Evolutionary conservation across 2,797 vertebrate genomes (phyloP).

Genomic region (Rhabdophis nuchalis): DNA sequence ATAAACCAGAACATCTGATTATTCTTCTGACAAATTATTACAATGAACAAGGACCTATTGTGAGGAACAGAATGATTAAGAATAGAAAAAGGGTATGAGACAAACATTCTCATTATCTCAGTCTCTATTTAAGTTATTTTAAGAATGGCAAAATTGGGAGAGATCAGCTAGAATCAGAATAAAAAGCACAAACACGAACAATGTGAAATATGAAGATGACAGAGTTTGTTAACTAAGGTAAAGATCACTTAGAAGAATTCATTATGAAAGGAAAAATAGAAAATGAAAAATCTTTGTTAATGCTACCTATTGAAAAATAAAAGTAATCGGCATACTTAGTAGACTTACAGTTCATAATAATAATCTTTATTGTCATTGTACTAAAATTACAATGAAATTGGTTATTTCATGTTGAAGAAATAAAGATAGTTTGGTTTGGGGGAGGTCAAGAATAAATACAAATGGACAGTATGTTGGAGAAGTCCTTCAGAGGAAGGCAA

Average conservation of each 20-base stretch:
- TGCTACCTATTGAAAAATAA: neutral
- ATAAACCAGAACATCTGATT: neutral
- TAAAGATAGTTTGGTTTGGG: neutral
- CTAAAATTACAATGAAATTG: too few species aligned
- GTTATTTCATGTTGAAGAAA: neutral
- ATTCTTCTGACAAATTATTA: neutral
- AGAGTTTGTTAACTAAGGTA: neutral
- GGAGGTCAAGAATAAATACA: neutral
- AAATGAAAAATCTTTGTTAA: neutral
- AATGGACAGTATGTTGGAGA: neutral
- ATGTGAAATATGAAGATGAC: neutral
- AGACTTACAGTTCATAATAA: neutral
- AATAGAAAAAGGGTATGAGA: neutral
- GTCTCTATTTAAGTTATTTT: neutral
- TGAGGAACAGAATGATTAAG: neutral
- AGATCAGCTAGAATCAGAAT: neutral
- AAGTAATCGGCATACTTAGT: neutral
- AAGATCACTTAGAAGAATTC: neutral
- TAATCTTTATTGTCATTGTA: too few species aligned
- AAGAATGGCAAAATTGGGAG: neutral
- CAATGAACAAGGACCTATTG: neutral
- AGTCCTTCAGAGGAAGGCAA: neutral
- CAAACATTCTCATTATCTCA: neutral
- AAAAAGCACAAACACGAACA: neutral
- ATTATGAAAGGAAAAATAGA: neutral